phyloP scores from a whole-genome alignment of 2,113 vertebrate species.

The Protomyctophum bolini region DNA sequence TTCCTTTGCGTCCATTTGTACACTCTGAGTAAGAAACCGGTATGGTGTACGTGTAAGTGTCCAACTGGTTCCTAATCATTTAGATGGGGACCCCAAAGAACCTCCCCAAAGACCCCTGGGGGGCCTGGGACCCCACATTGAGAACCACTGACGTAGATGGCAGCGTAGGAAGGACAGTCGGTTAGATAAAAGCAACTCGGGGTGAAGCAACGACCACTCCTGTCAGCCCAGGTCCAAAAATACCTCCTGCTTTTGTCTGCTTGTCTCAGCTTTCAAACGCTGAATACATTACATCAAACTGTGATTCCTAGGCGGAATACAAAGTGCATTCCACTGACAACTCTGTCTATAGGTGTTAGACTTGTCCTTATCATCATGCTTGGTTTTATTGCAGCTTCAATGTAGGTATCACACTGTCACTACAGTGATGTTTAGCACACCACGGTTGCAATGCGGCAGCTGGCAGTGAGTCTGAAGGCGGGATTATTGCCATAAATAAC shows the following conservation, averaged over 20 bases:
- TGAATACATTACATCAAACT: constrained; percentile 32
- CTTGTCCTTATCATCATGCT: too few relatives aligned
- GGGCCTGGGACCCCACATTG: too few relatives aligned
- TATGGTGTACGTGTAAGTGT: too few relatives aligned
- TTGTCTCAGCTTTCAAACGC: constrained; percentile 42
- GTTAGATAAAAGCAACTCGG: background rate
- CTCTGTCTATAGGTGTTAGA: background rate
- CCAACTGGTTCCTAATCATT: too few relatives aligned
- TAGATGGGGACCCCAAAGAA: too few relatives aligned
- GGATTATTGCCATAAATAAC: background rate
- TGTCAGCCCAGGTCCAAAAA: constrained; percentile 38
- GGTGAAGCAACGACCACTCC: constrained; percentile 1
- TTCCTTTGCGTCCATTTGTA: too few relatives aligned
- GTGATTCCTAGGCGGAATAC: background rate
- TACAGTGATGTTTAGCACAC: too few relatives aligned
- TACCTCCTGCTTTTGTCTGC: constrained; percentile 9
- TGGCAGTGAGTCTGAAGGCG: background rate
- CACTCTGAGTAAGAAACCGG: too few relatives aligned
- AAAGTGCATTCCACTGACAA: background rate
- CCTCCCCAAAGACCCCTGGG: too few relatives aligned
- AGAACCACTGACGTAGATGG: background rate
- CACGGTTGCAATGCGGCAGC: too few relatives aligned
- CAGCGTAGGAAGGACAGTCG: constrained; percentile 4
- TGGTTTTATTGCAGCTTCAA: too few relatives aligned
- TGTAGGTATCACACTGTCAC: too few relatives aligned